Percentiles rank a stretch among this genome's conserved stretches.
These are phyloP conservation scores for Triplophysa bombifrons DNA, from an alignment of 2,797 vertebrate genomes.

Conservation along the genomic window DNA sequence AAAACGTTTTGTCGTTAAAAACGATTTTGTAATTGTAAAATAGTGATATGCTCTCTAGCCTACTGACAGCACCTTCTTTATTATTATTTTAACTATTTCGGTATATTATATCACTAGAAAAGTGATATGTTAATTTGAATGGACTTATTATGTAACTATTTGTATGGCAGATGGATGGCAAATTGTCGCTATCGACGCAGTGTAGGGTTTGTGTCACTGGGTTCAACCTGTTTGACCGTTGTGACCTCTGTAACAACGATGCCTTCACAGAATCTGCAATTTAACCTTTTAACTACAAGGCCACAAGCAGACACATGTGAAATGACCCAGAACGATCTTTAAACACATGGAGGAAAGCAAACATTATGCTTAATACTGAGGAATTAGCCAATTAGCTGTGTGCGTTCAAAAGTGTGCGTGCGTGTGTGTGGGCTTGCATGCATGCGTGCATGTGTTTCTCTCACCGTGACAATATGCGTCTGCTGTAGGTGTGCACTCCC, in stretches of 20 bases:
- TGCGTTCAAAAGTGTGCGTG: too few species aligned
- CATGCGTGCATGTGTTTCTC: conserved; percentile 30
- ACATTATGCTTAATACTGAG: conserved; percentile 47
- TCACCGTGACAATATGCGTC: conserved; percentile 87
- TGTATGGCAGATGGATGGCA: neutral
- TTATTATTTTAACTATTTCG: neutral
- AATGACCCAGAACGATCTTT: conserved; percentile 57
- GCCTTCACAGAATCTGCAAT: conserved; percentile 62
- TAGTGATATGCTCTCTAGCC: neutral
- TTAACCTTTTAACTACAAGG: conserved; percentile 60
- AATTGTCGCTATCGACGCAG: neutral
- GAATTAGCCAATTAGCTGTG: conserved; percentile 22
- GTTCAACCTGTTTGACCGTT: conserved; percentile 69
- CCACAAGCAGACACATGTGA: conserved; percentile 57
- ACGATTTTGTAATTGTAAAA: neutral
- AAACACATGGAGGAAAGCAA: conserved; percentile 47
- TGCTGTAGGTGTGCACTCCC: conserved; percentile 74
- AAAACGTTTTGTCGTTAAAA: too few species aligned
- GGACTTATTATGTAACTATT: neutral
- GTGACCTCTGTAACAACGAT: conserved; percentile 53
- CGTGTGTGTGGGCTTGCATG: neutral
- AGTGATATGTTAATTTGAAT: too few species aligned
- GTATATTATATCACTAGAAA: neutral
- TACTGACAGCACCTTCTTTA: too few species aligned
- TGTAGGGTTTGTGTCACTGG: conserved; percentile 26